Conservation (phyloP, 2,888 invertebrate genomes). For the Melinaea marsaeus region DNA sequence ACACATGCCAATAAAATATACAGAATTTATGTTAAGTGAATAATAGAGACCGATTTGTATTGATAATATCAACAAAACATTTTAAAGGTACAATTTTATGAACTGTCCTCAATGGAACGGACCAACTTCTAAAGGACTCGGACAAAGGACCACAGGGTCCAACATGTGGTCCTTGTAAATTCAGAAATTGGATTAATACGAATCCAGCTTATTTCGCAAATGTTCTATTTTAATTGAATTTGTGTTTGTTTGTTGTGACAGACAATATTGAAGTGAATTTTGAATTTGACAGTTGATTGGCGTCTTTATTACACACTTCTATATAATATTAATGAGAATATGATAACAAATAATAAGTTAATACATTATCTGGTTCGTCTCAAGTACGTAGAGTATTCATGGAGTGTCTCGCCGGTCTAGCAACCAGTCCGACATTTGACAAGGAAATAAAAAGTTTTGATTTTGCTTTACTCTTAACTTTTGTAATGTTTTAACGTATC, state of each 20-base stretch:
- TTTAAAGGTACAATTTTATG: constrained; percentile 53
- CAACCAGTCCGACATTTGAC: too few relatives aligned
- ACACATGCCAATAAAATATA: constrained; percentile 15
- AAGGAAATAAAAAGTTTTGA: too few relatives aligned
- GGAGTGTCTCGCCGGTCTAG: too few relatives aligned
- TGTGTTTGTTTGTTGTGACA: constrained; percentile 59
- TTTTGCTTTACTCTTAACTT: too few relatives aligned
- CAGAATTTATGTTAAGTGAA: constrained; percentile 43
- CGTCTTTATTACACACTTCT: neutral
- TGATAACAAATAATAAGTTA: too few relatives aligned
- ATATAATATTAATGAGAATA: neutral
- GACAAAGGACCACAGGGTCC: constrained; percentile 57
- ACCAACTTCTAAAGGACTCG: constrained; percentile 51
- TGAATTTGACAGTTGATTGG: neutral
- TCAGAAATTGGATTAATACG: constrained; percentile 69
- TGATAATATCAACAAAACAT: constrained; percentile 40
- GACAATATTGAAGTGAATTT: constrained; percentile 21
- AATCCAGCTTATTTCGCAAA: constrained; percentile 57
- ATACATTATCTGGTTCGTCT: too few relatives aligned
- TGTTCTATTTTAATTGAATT: constrained; percentile 53
- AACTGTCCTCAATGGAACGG: constrained; percentile 61
- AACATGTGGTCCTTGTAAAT: constrained; percentile 65
- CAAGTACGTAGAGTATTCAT: too few relatives aligned
- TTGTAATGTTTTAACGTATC: too few relatives aligned
- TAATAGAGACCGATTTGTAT: constrained; percentile 45